Base-by-base conservation (phyloP, 2,888 invertebrate genomes). In the Psococerastis gibbosa region DNA sequence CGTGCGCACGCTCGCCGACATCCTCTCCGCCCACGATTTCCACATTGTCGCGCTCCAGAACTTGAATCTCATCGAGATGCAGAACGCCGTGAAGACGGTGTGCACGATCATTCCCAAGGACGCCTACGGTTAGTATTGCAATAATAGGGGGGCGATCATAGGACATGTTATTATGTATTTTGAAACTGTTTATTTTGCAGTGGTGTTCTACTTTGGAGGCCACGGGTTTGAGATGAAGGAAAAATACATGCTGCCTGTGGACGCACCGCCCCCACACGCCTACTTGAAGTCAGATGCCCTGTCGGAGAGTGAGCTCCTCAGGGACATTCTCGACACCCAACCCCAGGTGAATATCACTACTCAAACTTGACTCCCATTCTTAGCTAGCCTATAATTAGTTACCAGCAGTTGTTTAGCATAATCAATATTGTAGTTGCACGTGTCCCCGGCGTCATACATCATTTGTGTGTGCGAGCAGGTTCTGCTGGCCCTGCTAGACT, bases 201-300 rank as follows among this genome's bases (percentile, higher is more conserved):
- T 63, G 49, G 60, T 70, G 27, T 60, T 70, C 46, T 70, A 67
- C 52, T 71, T 67, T 48, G 69, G 66, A 13, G 71, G 71, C 2
- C 71, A 71, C 51, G 71, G 70, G 5, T 69, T 68, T 52, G 64
- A 68, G 50, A 50, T 67, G 3, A 66, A 66, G 42, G 65, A 64
- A 13, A 68, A 66, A 53, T 69, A 64, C 49, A 62, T 70, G 57
- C 54, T 70, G 3, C 62, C 67, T 2, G 56, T 63, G 2, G 66
- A 70, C 47, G 64, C 66, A 35, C 69, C 70, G 0, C 50, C 52
- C 2, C 60, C 63, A 44, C 56, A 45, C 18, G 32, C 63, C 16
- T 66, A 65, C 17, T 52, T 55, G 6, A 52, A 59, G 27, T 53
- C 56, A 15, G 59, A 69, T 46, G 64, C 66, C 50, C 54, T 68